Evolutionary conservation across 2,113 vertebrate species (phyloP), one percentile per base, ranked within the genome.

Genomic region (Dolichotis patagonum): DNA sequence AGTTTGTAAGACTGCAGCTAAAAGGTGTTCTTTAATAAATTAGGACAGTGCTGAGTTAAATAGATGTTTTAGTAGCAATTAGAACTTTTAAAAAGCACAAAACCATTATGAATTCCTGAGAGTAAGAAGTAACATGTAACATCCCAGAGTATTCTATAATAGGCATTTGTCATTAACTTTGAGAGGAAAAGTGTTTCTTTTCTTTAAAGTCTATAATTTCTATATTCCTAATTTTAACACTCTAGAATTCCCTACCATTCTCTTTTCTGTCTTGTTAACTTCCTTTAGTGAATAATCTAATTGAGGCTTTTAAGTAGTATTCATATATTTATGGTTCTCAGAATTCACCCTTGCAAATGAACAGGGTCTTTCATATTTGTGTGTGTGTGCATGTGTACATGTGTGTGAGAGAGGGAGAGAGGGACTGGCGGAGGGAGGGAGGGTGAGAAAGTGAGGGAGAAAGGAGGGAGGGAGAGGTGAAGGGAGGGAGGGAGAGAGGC

Each of bases 11-110:
- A 86, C 30, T 67, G 73, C 19, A 83, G 20, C 88, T 88, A 7
- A 43, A 77, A 63, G 58, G 19, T 41, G 6, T 80, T 95, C n/a
- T 17, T 63, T 88, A 97, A 71, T 86, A 71, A 82, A 67, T 81
- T 65, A 63, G 28, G 17, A 26, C 41, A 82, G 54, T 7, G 13
- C 2, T 41, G 38, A 93, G 32, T 80, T 85, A 86, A 82, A 73
- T 43, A 28, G 24, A 7, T 77, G 80, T 78, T 58, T 30, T 56
- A 63, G 12, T 82, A 73, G 81, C 3, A 88, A 26, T 88, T 58
- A 91, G 82, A 73, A 56, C 43, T 14, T 91, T 91, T 75, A 41
- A 46, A 52, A 83, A 35, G 5, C 17, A 52, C 46, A 81, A 52
- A 1, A 20, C 52, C 30, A 77, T 54, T 24, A 73, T 56, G 54